Percentiles rank a stretch among this genome's conserved stretches.
These are phyloP conservation scores for Heliconius cydno DNA, from an alignment of 2,888 invertebrate species.

Conservation along the genomic window DNA sequence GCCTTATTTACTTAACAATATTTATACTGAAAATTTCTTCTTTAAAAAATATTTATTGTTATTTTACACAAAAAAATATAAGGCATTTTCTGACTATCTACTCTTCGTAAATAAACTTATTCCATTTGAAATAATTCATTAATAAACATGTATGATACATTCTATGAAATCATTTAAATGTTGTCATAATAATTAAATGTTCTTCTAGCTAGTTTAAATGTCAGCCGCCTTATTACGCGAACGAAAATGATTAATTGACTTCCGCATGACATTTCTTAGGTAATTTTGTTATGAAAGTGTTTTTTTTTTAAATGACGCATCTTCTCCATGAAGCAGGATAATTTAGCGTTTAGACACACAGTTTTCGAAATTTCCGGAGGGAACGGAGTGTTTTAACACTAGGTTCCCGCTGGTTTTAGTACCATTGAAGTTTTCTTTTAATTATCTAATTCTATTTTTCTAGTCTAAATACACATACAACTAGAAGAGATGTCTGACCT, in stretches of 20 bases:
- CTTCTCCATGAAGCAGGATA: too few species aligned
- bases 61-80: not conserved
- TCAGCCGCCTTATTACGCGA: not conserved
- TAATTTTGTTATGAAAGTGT: not conserved
- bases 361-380: too few species aligned
- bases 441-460: not conserved
- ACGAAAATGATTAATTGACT: slow-evolving; percentile 23
- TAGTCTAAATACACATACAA: not conserved
- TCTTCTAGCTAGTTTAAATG: slow-evolving; percentile 5
- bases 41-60: too few species aligned
- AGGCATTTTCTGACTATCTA: not conserved
- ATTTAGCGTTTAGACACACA: too few species aligned
- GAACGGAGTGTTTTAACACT: too few species aligned
- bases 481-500: not conserved
- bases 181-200: not conserved
- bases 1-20: too few species aligned
- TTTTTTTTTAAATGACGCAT: not conserved
- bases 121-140: not conserved
- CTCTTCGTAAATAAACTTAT: not conserved
- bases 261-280: not conserved
- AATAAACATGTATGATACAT: not conserved
- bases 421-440: too few species aligned
- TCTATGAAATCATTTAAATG: not conserved
- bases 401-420: too few species aligned
- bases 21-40: too few species aligned